A percentile compares a stretch with the other conserved stretches of the same genome.
phyloP scores from a whole-genome alignment of 2,113 vertebrate species.

The Monopterus albus region DNA sequence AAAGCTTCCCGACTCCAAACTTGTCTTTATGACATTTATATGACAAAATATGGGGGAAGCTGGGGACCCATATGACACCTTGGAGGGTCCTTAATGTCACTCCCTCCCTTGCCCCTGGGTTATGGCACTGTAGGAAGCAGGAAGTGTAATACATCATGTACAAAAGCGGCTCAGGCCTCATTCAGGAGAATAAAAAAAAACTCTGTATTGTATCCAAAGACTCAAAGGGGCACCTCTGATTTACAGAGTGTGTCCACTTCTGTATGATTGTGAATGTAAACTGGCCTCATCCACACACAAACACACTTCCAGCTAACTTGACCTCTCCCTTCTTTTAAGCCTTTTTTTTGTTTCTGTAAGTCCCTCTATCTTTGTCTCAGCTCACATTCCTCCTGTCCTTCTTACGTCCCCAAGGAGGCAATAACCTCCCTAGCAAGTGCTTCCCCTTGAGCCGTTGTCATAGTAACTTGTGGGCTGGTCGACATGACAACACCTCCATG shows the following conservation, averaged over 20 bases:
- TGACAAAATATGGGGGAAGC: conserved; percentile 75
- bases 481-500: conserved; percentile 81
- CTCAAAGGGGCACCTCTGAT: conserved; percentile 26
- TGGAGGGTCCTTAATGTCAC: conserved; percentile 78
- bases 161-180: conserved; percentile 32
- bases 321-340: conserved; percentile 68
- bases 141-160: conserved; percentile 73
- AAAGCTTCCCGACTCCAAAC: conserved; percentile 73
- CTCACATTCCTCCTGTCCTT: conserved; percentile 72
- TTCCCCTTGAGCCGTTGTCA: conserved; percentile 82
- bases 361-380: conserved; percentile 67
- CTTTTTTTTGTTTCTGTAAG: conserved; percentile 61
- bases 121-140: conserved; percentile 55
- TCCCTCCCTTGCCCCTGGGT: conserved; percentile 61
- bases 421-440: conserved; percentile 79
- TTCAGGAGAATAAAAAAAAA: conserved; percentile 49
- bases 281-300: conserved; percentile 19
- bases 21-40: conserved; percentile 80
- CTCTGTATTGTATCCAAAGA: conserved; percentile 45
- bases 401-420: conserved; percentile 78
- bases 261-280: conserved; percentile 27
- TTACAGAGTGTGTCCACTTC: conserved; percentile 18
- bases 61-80: conserved; percentile 78
- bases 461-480: conserved; percentile 81
- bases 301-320: conserved; percentile 49